phyloP scores from a whole-genome alignment of 1,140 invertebrate species.

The Magallana angulata region DNA sequence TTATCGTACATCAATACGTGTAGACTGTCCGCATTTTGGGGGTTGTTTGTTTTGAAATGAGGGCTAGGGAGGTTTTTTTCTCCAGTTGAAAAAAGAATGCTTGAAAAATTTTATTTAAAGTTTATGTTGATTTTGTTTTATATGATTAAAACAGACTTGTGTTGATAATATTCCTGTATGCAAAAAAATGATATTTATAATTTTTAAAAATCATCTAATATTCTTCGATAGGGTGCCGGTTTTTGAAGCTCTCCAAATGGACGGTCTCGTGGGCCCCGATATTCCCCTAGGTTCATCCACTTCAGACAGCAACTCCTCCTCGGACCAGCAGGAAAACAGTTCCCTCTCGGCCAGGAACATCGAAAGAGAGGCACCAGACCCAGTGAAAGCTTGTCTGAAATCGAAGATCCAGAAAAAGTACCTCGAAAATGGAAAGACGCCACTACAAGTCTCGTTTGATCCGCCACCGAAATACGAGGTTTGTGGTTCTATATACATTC shows the following conservation, averaged over 20 bases:
- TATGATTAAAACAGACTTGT: no score
- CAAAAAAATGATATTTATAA: no score
- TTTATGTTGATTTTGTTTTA: no score
- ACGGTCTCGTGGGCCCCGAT: not conserved
- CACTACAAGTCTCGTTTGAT: constrained; percentile 27
- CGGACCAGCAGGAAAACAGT: not conserved
- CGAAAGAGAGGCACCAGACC: not conserved
- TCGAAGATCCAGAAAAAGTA: constrained; percentile 39
- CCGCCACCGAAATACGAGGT: constrained; percentile 36
- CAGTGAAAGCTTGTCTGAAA: constrained; percentile 25
- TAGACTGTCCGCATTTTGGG: no score
- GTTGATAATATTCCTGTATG: no score
- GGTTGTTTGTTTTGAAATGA: no score
- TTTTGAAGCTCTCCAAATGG: not conserved
- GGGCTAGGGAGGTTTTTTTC: no score
- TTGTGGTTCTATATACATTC: no score
- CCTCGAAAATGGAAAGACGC: constrained; percentile 4
- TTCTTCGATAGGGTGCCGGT: not conserved
- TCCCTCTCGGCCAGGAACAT: not conserved
- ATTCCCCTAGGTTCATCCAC: not conserved
- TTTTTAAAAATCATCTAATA: no score
- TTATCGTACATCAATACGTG: no score
- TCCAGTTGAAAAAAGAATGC: no score
- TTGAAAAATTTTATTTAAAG: no score
- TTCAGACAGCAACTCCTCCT: not conserved